phyloP scores from a whole-genome alignment of 2,113 vertebrate species.

The Sinosuthora webbiana region DNA sequence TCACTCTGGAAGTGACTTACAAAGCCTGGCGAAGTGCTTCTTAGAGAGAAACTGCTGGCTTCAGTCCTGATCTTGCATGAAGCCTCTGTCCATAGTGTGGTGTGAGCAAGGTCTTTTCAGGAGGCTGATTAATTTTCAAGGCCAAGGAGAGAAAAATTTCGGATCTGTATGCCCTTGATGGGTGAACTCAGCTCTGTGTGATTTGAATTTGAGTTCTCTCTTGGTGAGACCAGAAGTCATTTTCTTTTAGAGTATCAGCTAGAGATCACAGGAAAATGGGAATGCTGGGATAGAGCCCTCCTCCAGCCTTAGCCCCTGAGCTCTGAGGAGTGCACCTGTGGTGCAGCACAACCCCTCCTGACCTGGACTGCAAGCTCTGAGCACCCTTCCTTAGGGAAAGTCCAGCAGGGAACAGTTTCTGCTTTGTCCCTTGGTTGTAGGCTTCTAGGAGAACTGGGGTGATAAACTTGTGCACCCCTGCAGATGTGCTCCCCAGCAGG shows the following conservation, averaged over 20 bases:
- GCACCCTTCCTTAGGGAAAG: not conserved
- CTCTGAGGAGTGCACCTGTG: not conserved
- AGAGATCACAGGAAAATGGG: fast-evolving
- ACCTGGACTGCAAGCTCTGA: not conserved
- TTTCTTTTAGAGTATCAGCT: not conserved
- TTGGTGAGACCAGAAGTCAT: not conserved
- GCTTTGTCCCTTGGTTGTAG: not conserved
- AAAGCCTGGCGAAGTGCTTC: not conserved
- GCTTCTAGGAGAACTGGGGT: not conserved
- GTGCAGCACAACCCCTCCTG: not conserved
- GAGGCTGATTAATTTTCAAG: not conserved
- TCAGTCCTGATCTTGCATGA: not conserved
- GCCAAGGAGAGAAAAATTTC: not conserved
- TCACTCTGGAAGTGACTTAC: not conserved
- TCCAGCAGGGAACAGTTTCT: not conserved
- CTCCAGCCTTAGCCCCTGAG: not conserved
- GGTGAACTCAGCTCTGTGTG: not conserved
- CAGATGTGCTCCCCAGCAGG: not conserved
- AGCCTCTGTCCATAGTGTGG: fast-evolving
- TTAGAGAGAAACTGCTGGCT: not conserved
- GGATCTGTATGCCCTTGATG: not conserved
- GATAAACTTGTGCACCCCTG: not conserved
- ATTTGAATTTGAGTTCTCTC: not conserved
- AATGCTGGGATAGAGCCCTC: not conserved
- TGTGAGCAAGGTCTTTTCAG: not conserved